Conservation (phyloP, 2,797 vertebrate species). For the Melanotaenia boesemani region DNA sequence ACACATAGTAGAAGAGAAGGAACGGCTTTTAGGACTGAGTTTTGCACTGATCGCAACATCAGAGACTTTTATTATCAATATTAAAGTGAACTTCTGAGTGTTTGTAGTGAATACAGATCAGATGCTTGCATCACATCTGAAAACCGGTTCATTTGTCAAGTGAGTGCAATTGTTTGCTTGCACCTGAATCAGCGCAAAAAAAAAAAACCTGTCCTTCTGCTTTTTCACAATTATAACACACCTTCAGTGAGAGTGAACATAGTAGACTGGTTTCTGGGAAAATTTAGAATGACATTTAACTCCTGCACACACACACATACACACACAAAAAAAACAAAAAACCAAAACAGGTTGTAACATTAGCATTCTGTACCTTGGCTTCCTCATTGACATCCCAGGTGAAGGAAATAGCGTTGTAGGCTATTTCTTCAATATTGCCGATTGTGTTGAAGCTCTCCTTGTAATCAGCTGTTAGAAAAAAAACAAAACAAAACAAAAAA, state of each 20-base stretch:
- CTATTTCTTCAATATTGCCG: conserved; percentile 97
- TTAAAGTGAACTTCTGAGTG: background rate
- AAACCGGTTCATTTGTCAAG: conserved; percentile 36
- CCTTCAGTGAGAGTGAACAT: conserved; percentile 59
- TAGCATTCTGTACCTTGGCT: conserved; percentile 89
- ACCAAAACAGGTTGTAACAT: background rate
- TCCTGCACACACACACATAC: background rate
- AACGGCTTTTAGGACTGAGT: background rate
- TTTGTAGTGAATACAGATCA: conserved; percentile 1
- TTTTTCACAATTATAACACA: conserved; percentile 54
- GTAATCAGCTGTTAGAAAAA: conserved; percentile 89
- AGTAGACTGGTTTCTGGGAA: conserved; percentile 48
- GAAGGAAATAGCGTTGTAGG: conserved; percentile 98
- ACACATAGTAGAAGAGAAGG: background rate
- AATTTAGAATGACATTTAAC: conserved; percentile 44
- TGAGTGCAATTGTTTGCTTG: conserved; percentile 65
- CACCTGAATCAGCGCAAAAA: conserved; percentile 64
- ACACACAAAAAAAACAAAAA: background rate
- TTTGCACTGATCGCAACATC: background rate
- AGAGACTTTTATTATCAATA: background rate
- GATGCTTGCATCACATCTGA: conserved; percentile 36
- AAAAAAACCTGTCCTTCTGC: conserved; percentile 67
- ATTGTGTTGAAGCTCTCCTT: conserved; percentile 99
- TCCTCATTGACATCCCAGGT: conserved; percentile 99
- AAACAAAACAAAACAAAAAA: conserved; percentile 13